Conservation (phyloP, 1,140 invertebrate genomes). For the Cherax destructor region DNA sequence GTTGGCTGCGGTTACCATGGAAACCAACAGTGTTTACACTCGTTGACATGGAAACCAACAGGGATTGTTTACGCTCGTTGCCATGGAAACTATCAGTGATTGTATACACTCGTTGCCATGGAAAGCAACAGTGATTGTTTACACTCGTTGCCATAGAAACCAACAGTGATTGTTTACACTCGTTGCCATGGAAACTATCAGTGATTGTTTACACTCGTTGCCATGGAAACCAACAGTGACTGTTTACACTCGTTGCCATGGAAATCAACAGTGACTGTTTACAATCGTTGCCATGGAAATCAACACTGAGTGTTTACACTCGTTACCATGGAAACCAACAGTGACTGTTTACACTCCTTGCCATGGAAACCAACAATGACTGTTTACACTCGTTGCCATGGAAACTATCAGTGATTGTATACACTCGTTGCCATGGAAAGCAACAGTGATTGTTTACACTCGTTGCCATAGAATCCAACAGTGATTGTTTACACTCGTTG, state of each 20-base stretch:
- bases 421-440: no score
- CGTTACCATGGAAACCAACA: background rate
- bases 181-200: no score
- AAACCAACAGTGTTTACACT: slow-evolving; percentile 1
- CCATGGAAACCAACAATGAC: background rate
- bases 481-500: no score
- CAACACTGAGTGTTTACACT: no score
- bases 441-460: no score
- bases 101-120: background rate
- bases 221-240: no score
- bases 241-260: background rate
- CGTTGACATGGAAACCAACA: slow-evolving; percentile 37
- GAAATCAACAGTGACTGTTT: background rate
- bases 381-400: background rate
- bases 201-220: no score
- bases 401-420: background rate
- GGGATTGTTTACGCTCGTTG: background rate
- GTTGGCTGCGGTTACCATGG: background rate
- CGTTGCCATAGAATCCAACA: no score
- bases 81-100: background rate
- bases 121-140: no score
- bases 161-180: no score
- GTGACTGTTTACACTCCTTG: background rate
- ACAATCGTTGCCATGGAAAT: slow-evolving; percentile 36
- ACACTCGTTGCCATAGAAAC: no score